Evolutionary conservation across 2,113 vertebrate genomes (phyloP), one percentile per base, ranked within the genome.

Genomic region (Coracopsis vasa): DNA sequence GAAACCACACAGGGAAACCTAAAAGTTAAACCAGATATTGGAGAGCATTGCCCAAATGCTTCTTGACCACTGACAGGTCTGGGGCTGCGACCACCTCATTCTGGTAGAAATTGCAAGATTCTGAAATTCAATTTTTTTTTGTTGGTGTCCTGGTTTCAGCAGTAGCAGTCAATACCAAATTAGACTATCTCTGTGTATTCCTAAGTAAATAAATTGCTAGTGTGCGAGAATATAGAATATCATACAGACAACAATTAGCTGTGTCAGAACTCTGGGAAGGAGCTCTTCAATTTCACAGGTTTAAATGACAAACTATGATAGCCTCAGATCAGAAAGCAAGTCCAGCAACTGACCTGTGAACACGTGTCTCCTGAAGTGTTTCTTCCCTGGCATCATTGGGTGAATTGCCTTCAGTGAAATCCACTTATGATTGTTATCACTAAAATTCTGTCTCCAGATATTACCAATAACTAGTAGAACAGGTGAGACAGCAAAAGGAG

Each of bases 21-120:
- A 21, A 24, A 89, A 86, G 23, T 61, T 89, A 80, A 93, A 66
- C 13, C 6, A 9, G 19, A 3, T 69, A 41, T 41, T 33, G 37
- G 70, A 93, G 28, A 93, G 14, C 42, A 37, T 54, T 48, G 27
- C 47, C 24, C 60, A 72, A 31, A 53, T 1, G 1, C 24, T 50
- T 64, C 54, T 90, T 33, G 21, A 64, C 64, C 17, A 29, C 14
- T 39, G 44, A 35, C 44, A 73, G 51, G 27, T 53, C 42, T 48
- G 13, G 19, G 28, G 37, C 24, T 56, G 51, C 0, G 0, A 54
- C 20, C 41, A 35, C 48, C 53, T 70, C 3, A 42, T 62, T 79
- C 8, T 3, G 31, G 14, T 41, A 79, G 60, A 69, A 88, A 8
- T 24, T 14, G 7, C 42, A 67, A 85, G 23, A 47, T 65, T 91